Percentiles rank a stretch among this genome's conserved stretches.
phyloP scores from a whole-genome alignment of 2,888 invertebrate genomes.

The Cancer borealis region DNA sequence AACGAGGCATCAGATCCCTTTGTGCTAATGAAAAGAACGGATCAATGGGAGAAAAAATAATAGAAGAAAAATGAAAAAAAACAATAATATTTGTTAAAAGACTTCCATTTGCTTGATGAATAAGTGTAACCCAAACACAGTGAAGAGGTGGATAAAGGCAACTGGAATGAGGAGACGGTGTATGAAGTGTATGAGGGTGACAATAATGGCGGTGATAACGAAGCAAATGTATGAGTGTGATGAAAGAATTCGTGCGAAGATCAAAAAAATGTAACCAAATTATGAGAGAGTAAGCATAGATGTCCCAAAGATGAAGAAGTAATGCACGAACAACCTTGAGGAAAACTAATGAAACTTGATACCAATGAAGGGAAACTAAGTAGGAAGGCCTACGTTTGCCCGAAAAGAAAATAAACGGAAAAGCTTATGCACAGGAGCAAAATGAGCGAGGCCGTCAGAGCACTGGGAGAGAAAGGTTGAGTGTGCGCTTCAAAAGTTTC shows the following conservation, averaged over 20 bases:
- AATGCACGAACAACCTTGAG: too few species aligned
- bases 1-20: background rate
- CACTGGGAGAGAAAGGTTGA: conserved; percentile 5
- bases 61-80: background rate
- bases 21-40: background rate
- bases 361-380: background rate
- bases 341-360: background rate
- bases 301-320: too few species aligned
- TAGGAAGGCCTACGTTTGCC: background rate
- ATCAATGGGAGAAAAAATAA: background rate
- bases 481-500: conserved; percentile 1
- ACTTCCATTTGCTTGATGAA: background rate
- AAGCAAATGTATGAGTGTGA: too few species aligned
- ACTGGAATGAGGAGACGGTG: background rate
- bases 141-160: background rate
- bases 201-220: too few species aligned
- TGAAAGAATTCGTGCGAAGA: too few species aligned
- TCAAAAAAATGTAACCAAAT: too few species aligned
- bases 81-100: background rate
- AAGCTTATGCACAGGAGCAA: background rate
- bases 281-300: too few species aligned
- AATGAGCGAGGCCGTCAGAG: conserved; percentile 10
- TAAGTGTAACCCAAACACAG: background rate
- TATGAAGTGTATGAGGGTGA: background rate
- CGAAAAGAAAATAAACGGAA: background rate